Evolutionary conservation across 2,888 invertebrate genomes (phyloP).

Genomic region (Ernsta delagoae): DNA sequence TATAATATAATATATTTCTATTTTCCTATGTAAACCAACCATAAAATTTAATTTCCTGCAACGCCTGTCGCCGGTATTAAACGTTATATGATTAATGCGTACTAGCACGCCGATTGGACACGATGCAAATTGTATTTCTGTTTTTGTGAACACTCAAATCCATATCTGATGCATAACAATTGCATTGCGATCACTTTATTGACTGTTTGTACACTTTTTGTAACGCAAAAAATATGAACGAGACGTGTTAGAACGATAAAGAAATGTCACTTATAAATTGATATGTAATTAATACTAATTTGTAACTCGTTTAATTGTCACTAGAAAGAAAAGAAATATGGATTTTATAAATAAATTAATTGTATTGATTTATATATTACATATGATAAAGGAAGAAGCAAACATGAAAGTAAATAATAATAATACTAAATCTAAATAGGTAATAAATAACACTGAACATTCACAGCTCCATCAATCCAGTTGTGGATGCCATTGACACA

Average conservation of each 20-base stretch:
- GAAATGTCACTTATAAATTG: not conserved
- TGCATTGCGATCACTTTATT: constrained; percentile 6
- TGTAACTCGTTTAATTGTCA: too few relatives aligned
- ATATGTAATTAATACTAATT: constrained; percentile 2
- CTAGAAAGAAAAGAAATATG: too few relatives aligned
- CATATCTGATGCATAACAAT: constrained; percentile 23
- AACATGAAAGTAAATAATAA: too few relatives aligned
- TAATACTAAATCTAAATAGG: too few relatives aligned
- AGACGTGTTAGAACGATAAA: not conserved
- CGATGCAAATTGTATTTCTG: constrained; percentile 30
- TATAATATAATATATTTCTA: too few relatives aligned
- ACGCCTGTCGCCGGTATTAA: constrained; percentile 7
- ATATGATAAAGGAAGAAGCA: too few relatives aligned
- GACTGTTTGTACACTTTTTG: constrained; percentile 16
- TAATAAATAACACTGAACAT: too few relatives aligned
- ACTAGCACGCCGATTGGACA: constrained; percentile 16
- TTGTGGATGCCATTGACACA: too few relatives aligned
- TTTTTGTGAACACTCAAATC: constrained; percentile 22
- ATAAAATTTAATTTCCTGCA: constrained; percentile 19
- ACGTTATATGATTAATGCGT: constrained; percentile 22
- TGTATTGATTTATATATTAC: too few relatives aligned
- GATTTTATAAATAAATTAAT: too few relatives aligned
- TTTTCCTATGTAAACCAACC: too few relatives aligned
- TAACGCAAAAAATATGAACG: not conserved
- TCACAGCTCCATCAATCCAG: too few relatives aligned